Evolutionary conservation across 64 coral and sea anemone species (phyloP), one percentile per base, ranked within the genome.

Genomic region (Orbicella faveolata): DNA sequence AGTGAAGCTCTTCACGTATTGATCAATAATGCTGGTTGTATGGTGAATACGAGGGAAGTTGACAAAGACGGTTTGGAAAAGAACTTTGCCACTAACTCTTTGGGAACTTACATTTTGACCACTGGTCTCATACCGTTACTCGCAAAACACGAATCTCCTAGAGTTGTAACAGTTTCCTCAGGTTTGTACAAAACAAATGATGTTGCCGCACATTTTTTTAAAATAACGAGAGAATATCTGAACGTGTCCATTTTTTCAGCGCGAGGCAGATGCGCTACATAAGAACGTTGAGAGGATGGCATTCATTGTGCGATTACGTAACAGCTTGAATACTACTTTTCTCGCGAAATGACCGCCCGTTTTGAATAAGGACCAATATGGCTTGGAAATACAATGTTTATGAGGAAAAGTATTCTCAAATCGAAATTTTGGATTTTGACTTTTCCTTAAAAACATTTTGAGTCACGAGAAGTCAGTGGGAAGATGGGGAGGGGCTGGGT

Each of bases 71-170:
- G 94, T 12, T 67, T 98, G 81, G 96, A 98, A 67, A 98, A 95
- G 51, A 98, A 98, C 84, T 98, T 98, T 66, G 96, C 96, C n/a
- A 98, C 96, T 18, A 98, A 98, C 69, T 89, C 96, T 63, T 84
- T 98, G 63, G 96, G 96, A 20, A 98, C 96, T 69, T 98, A 90
- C 84, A 93, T 98, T 64, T 80, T 98, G 53, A 98, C 94, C 18
- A 93, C 86, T 79, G 90, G 87, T 37, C 52, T 98, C 62, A 77
- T 98, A 7, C 91, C 93, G 33, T 25, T 86, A 16, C 59, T 98
- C 53, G 52, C 86, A 63, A 95, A 90, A 41, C 80, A 83, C 6
- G 94, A 98, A 93, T 87, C 90, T 9, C 96, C 96, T 4, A 69
- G 96, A 84, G 93, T 98, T 15, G 63, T 98, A 15, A 89, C 88